Evolutionary conservation across 2,797 vertebrate genomes (phyloP), one percentile per base, ranked within the genome.

Genomic region (Pantherophis alleghaniensis): DNA sequence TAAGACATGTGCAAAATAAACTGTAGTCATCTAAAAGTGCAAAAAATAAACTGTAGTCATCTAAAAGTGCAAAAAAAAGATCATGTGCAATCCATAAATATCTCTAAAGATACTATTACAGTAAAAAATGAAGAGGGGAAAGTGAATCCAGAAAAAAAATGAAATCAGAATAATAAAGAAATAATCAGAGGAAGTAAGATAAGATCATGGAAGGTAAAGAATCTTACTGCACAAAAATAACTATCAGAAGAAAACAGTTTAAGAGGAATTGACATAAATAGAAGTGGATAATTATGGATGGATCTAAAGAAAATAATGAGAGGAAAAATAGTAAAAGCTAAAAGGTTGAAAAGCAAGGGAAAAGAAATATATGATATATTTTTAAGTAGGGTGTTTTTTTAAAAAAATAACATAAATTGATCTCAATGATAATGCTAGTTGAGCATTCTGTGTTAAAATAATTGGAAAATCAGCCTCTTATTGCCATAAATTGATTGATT

Each of bases 171-270:
- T 28, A 59, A 24, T 5, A 66, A 53, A 63, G 42, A 55, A 24
- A 69, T 47, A 0, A 32, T 6, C 0, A 2, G 24, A 7, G 22
- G 94, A 26, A 91, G 0, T 24, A 3, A 37, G 53, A 20, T 26
- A 55, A 47, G 94, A 95, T 94, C 5, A 0, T 88, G 37, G 0
- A 2, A 0, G n/a, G 90, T 91, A 63, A 6, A 94, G 93, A 63
- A 0, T 59, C 11, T 16, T 37, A 93, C 87, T 0, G 2, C 92
- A 16, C 61, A 94, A 90, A 95, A 51, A 18, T 5, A 92, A 32
- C 11, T 0, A 24, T 2, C 32, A 86, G 32, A 28, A 26, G 32
- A 69, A 63, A 51, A 24, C 28, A 18, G 55, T 55, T 20, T 69
- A 90, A 32, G 61, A 22, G 47, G n/a, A 22, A 66, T 6, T 51